Evolutionary conservation across 2,113 vertebrate species (phyloP).

Genomic region (Geothlypis trichas): DNA sequence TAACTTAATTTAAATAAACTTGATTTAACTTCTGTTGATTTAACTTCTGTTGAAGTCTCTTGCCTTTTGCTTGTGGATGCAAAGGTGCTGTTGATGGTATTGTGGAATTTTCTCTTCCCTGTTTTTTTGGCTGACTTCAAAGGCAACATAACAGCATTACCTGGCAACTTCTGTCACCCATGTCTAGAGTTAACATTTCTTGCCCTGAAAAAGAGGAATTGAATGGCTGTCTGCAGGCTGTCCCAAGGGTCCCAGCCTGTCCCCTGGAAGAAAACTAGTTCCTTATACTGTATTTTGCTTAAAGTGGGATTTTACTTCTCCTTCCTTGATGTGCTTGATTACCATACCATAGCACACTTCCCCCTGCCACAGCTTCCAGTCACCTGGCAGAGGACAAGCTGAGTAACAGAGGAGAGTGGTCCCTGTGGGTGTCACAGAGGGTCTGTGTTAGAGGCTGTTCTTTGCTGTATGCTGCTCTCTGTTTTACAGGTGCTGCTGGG

Average conservation of each 20-base stretch:
- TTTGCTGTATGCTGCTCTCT: fast-evolving
- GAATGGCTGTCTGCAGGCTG: background rate
- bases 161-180: background rate
- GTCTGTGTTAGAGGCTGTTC: background rate
- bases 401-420: background rate
- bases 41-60: background rate
- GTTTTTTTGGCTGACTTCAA: background rate
- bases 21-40: background rate
- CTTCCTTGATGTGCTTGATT: background rate
- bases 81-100: background rate
- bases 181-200: background rate
- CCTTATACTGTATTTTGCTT: background rate
- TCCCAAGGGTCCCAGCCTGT: background rate
- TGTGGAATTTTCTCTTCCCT: background rate
- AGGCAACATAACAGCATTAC: background rate
- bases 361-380: background rate
- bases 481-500: background rate
- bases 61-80: background rate
- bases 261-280: background rate
- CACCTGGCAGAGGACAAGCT: background rate
- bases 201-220: background rate
- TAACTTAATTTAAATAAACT: background rate
- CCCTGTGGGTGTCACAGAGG: background rate
- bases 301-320: background rate
- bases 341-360: background rate